Base-by-base conservation (phyloP, 1,140 invertebrate genomes). In the Drosophila nigrodunni region DNA sequence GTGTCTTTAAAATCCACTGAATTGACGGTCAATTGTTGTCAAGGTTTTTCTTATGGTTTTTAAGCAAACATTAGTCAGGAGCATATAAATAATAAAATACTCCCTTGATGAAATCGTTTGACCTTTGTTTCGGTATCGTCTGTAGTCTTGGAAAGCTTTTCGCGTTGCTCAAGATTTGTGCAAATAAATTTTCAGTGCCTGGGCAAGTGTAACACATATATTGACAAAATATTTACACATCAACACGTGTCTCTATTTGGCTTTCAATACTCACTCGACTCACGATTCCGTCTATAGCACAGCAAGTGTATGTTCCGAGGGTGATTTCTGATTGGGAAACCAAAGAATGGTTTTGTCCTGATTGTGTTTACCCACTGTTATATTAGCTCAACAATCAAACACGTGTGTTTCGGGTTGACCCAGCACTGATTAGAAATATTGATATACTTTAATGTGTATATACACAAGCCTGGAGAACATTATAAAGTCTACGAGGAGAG, bases 211-310 rank as follows among this genome's bases (percentile, higher is more conserved):
- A 60, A 37, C 49, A 18, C 46, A 58, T 30, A 50, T 46, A 69
- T 49, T 30, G 10, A 11, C 30, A 57, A 69, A 73, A 85, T 83
- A 67, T 85, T 85, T 80, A 54, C 58, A 13, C 58, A 71, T 30
- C 50, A 58, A 62, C 82, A 81, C 82, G 82, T 74, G 82, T 69
- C 69, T 3, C 9, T 65, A n/a, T 73, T 66, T 72, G 18, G 35
- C 37, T 15, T 37, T 35, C 50, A 43, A 18, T 21, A 18, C 21
- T 30, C 25, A n/a, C 21, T 30, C 25, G n/a, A 15, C 15, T 15
- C 15, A 15, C 50, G 54, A 18, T 21, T 34, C 21, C 25, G 7
- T 15, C n/a, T n/a, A 70, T 47, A 67, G 13, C 30, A 34, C 13
- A 21, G 37, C 25, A 46, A 34, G 6, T 46, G 13, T 54, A 47